Conservation (phyloP, 2,113 vertebrate species). For the Columba janthina region DNA sequence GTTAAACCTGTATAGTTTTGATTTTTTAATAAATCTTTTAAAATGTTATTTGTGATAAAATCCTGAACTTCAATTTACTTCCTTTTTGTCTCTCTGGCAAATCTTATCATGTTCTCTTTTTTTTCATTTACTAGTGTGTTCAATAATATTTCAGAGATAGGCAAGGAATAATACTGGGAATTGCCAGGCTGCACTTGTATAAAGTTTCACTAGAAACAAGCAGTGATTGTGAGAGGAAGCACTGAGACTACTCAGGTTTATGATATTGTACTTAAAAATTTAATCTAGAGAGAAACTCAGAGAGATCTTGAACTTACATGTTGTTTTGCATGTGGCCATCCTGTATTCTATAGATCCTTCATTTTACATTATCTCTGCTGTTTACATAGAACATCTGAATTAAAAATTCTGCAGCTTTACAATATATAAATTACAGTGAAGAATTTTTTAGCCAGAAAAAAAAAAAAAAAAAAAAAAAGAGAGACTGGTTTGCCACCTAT, state of each 20-base stretch:
- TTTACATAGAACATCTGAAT: background rate
- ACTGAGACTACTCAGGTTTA: background rate
- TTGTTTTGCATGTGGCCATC: background rate
- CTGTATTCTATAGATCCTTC: background rate
- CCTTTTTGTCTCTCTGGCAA: background rate
- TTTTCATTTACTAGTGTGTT: background rate
- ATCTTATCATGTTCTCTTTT: background rate
- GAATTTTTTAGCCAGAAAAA: background rate
- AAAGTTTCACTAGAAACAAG: background rate
- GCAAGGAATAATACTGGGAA: background rate
- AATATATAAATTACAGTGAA: rapidly evolving
- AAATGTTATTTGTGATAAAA: background rate
- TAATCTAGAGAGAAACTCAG: background rate
- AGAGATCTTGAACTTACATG: background rate
- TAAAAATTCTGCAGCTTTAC: background rate
- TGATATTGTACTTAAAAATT: background rate
- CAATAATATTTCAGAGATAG: background rate
- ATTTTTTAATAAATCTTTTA: background rate
- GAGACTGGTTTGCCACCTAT: background rate
- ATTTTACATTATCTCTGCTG: background rate
- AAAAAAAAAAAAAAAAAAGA: too few species aligned
- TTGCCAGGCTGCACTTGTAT: background rate
- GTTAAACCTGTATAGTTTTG: background rate
- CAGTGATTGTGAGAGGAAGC: background rate
- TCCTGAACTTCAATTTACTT: background rate